Conservation (phyloP, 2,113 vertebrate genomes). For the Anser cygnoides region DNA sequence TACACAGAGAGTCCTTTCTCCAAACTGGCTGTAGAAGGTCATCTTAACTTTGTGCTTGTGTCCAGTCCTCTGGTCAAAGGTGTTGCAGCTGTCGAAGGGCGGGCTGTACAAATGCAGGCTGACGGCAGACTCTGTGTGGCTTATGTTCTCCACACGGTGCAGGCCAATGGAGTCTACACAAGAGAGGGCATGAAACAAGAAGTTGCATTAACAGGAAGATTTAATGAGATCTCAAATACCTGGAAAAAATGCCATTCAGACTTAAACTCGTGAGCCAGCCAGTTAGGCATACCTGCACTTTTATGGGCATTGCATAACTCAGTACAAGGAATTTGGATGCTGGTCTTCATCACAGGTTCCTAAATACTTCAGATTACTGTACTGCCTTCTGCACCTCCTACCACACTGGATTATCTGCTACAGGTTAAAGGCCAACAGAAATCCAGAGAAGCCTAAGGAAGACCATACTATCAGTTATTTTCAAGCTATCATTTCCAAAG, state of each 20-base stretch:
- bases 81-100: constrained; percentile 88
- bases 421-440: background rate
- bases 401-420: background rate
- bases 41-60: constrained; percentile 91
- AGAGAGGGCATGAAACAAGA: background rate
- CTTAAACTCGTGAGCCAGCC: background rate
- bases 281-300: background rate
- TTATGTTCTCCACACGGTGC: constrained; percentile 95
- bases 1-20: constrained; percentile 87
- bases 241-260: background rate
- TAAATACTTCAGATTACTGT: background rate
- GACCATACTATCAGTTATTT: background rate
- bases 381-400: background rate
- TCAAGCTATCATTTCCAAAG: background rate
- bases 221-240: background rate
- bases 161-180: constrained; percentile 90
- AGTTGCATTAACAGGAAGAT: background rate
- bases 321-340: background rate
- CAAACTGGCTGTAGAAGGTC: constrained; percentile 95
- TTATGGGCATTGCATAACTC: background rate
- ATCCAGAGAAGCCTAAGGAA: background rate
- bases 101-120: constrained; percentile 97
- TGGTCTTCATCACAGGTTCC: background rate
- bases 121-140: constrained; percentile 91
- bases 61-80: constrained; percentile 96